phyloP scores from a whole-genome alignment of 2,888 invertebrate species.

The Scaptomyza cyrtandrae region DNA sequence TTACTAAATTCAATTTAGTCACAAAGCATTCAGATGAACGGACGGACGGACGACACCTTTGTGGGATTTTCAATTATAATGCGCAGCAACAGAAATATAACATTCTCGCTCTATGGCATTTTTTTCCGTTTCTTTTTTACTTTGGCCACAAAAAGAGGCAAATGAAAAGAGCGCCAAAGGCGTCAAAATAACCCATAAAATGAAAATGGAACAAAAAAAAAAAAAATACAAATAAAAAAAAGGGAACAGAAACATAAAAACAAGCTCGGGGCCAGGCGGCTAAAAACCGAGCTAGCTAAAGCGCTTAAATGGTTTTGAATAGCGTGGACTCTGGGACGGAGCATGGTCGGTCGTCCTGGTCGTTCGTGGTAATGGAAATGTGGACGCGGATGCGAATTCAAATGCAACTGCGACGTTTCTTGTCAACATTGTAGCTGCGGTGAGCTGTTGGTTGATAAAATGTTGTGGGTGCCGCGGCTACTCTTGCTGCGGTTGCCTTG shows the following conservation, averaged over 20 bases:
- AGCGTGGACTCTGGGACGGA: constrained; percentile 36
- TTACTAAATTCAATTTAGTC: constrained; percentile 79
- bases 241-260: constrained; percentile 24
- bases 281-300: constrained; percentile 50
- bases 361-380: constrained; percentile 44
- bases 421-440: constrained; percentile 76
- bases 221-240: constrained; percentile 33
- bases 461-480: constrained; percentile 53
- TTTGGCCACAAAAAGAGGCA: constrained; percentile 54
- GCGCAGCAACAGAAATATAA: constrained; percentile 68
- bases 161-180: constrained; percentile 62
- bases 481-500: constrained; percentile 32
- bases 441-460: constrained; percentile 46
- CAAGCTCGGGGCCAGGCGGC: constrained; percentile 23
- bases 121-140: constrained; percentile 11
- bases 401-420: constrained; percentile 33
- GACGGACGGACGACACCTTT: constrained; percentile 65
- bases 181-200: constrained; percentile 74
- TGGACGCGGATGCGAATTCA: constrained; percentile 29
- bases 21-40: constrained; percentile 63
- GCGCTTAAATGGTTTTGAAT: constrained; percentile 79
- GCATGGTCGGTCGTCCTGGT: not conserved
- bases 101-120: constrained; percentile 37
- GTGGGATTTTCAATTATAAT: constrained; percentile 77
- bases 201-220: constrained; percentile 31